Percentiles rank a stretch among this genome's conserved stretches.
Conservation (phyloP, 2,113 vertebrate genomes). For the Chunga burmeisteri region DNA sequence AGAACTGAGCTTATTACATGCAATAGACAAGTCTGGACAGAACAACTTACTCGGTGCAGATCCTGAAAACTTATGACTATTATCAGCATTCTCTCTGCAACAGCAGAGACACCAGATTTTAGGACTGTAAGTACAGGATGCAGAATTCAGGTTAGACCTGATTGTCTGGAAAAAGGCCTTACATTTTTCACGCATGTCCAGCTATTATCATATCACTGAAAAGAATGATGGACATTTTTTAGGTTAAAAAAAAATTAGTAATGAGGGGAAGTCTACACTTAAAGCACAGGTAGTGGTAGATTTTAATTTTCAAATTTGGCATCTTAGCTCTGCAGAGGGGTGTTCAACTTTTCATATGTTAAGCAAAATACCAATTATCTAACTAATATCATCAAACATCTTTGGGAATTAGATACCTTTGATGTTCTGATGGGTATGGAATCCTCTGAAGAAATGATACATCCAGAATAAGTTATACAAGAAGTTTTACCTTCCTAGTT, state of each 20-base stretch:
- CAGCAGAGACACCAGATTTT: neutral
- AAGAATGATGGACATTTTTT: neutral
- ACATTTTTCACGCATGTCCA: neutral
- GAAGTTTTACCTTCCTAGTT: neutral
- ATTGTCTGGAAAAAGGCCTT: neutral
- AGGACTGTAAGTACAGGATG: neutral
- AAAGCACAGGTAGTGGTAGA: neutral
- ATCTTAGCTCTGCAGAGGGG: neutral
- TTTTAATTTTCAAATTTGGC: neutral
- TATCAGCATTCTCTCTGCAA: neutral
- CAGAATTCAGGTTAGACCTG: neutral
- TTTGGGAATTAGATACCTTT: neutral
- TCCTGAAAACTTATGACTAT: constrained; percentile 16
- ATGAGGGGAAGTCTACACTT: neutral
- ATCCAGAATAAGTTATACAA: neutral
- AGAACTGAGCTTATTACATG: constrained; percentile 50
- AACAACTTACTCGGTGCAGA: constrained; percentile 17
- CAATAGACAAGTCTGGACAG: constrained; percentile 73
- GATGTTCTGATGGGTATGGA: neutral
- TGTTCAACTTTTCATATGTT: neutral
- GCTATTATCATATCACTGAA: neutral
- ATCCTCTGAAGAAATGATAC: neutral
- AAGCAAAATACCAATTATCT: neutral
- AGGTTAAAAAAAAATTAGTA: neutral
- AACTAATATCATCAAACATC: neutral